A percentile compares a stretch with the other conserved stretches of the same genome.
These are phyloP conservation scores for Cancer borealis DNA, from an alignment of 2,888 invertebrate species.

Conservation along the genomic window DNA sequence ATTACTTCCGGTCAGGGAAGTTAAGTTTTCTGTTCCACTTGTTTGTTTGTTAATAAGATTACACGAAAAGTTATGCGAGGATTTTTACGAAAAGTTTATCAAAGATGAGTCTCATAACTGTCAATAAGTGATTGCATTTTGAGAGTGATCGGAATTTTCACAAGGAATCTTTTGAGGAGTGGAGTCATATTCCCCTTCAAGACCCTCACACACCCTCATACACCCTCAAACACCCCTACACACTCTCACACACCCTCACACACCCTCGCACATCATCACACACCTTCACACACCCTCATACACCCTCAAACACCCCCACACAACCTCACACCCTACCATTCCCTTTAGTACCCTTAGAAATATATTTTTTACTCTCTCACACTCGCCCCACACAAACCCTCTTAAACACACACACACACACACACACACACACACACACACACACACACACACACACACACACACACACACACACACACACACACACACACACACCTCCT, in stretches of 20 bases:
- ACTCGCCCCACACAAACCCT: background rate
- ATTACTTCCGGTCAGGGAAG: too few species aligned
- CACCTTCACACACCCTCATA: background rate
- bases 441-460: conserved; percentile 5
- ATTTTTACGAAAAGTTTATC: too few species aligned
- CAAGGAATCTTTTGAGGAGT: too few species aligned
- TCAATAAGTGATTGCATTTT: too few species aligned
- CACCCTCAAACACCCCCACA: background rate
- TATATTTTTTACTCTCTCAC: conserved; percentile 23
- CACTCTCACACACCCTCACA: background rate
- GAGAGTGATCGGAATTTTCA: too few species aligned
- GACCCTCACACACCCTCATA: too few species aligned
- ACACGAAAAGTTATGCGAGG: too few species aligned
- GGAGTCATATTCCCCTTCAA: background rate
- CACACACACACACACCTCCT: too few species aligned
- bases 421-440: background rate
- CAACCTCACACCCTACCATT: background rate
- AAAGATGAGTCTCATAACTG: too few species aligned
- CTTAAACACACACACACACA: background rate
- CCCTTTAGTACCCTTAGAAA: background rate
- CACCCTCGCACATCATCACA: background rate
- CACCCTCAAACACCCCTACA: background rate
- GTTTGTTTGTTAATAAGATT: too few species aligned
- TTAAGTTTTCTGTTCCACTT: too few species aligned
- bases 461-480: too few species aligned